These are phyloP conservation scores for Galerucella nymphaeae DNA, from an alignment of 2,888 invertebrate genomes.

Conservation along the genomic window DNA sequence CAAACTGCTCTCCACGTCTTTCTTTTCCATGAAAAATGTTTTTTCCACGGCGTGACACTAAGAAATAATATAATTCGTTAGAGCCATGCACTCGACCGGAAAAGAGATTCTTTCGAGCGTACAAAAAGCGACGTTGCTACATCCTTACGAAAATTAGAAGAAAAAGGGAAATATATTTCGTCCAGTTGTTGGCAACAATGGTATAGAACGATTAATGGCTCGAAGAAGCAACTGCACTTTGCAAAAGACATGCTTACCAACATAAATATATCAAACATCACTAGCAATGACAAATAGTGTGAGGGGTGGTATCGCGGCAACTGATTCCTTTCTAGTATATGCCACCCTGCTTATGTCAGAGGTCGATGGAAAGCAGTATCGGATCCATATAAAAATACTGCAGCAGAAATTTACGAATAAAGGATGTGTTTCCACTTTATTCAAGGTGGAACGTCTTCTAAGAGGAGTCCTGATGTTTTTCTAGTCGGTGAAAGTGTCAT, in stretches of 20 bases:
- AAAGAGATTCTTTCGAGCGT: slow-evolving; percentile 41
- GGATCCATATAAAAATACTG: background rate
- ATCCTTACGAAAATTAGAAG: background rate
- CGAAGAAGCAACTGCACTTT: slow-evolving; percentile 57
- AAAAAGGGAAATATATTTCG: background rate
- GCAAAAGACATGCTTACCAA: slow-evolving; percentile 61
- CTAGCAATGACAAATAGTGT: slow-evolving; percentile 64
- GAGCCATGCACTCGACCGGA: slow-evolving; percentile 36
- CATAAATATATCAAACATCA: slow-evolving; percentile 65
- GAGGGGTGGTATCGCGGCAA: slow-evolving; percentile 49
- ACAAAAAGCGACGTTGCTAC: slow-evolving; percentile 15
- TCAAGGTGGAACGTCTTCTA: no score
- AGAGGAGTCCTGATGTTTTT: no score
- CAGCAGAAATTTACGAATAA: no score
- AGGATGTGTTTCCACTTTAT: no score
- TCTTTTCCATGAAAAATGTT: slow-evolving; percentile 33
- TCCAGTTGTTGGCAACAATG: slow-evolving; percentile 18
- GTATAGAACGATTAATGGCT: slow-evolving; percentile 56
- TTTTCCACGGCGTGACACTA: slow-evolving; percentile 35
- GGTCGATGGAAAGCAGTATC: background rate
- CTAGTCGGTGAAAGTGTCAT: no score
- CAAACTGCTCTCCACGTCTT: slow-evolving; percentile 14
- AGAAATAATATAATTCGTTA: slow-evolving; percentile 35
- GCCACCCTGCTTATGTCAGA: slow-evolving; percentile 11
- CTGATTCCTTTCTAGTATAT: slow-evolving; percentile 26